A percentile compares a stretch with the other conserved stretches of the same genome.
Evolutionary conservation across 2,888 invertebrate species (phyloP).

Genomic region (Cryptops parisi): DNA sequence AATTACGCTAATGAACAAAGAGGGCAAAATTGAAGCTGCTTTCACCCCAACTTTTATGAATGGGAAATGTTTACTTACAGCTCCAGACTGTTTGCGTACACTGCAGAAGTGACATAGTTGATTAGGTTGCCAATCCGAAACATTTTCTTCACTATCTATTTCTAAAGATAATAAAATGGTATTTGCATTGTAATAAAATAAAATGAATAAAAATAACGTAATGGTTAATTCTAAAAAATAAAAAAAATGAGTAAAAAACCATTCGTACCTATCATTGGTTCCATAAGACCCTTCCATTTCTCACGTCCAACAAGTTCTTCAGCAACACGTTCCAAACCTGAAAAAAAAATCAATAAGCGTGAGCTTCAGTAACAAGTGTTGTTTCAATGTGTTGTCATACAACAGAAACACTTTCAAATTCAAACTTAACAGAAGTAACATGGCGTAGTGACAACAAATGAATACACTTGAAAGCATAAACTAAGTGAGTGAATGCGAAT

Average conservation of each 20-base stretch:
- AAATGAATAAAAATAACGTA: no score
- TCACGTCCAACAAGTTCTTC: constrained; percentile 23
- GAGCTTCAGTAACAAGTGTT: not conserved
- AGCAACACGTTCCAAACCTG: constrained; percentile 24
- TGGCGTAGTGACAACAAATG: not conserved
- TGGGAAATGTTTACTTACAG: no score
- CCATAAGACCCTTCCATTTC: constrained; percentile 22
- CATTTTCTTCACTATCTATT: constrained; percentile 19
- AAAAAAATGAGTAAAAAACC: no score
- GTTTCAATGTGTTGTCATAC: not conserved
- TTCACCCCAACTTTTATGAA: no score
- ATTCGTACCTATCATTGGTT: constrained; percentile 18
- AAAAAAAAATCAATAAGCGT: constrained; percentile 1
- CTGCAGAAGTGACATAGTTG: constrained; percentile 22
- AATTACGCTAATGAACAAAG: no score
- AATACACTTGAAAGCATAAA: not conserved
- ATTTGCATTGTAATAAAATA: no score
- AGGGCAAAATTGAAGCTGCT: no score
- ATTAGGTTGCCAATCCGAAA: constrained; percentile 22
- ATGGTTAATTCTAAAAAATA: no score
- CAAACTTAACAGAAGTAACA: not conserved
- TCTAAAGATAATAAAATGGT: no score
- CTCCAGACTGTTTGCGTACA: constrained; percentile 20
- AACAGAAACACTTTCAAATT: not conserved
- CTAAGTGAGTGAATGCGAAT: no score